Evolutionary conservation across 2,797 vertebrate genomes (phyloP), one percentile per base, ranked within the genome.

Genomic region (Valencia hispanica): DNA sequence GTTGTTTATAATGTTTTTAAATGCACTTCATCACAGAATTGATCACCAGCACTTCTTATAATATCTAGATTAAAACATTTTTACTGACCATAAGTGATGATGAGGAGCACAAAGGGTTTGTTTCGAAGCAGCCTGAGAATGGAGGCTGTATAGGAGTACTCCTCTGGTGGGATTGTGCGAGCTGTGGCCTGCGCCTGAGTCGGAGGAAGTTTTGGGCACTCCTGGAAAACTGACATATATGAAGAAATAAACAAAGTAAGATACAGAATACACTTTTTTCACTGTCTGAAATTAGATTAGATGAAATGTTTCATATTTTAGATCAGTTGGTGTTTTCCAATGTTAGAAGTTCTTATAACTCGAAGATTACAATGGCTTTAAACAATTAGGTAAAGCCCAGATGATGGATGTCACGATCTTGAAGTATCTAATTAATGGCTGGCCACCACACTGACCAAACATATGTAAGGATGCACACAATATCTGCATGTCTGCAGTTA

Each of bases 121-220:
- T 98, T 99, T 87, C 82, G 89, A 77, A 99, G 92, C 84, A 99
- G 93, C 41, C 94, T 91, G 57, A 91, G 45, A 77, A 99, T 95
- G 71, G 97, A 97, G 18, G 94, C 90, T 0, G 84, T 30, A 34
- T 99, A 99, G 0, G 97, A 97, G 93, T 97, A 94, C 27, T 98
- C 94, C 18, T 91, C 89, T 0, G 90, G 39, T 0, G 94, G 86
- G 84, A 94, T 93, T 51, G 92, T 93, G 11, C 95, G 96, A 70
- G 96, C 95, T 17, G 88, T 88, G 70, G 95, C 97, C 91, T 99
- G 98, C 75, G 98, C 96, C 92, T 92, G 94, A 68, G 97, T 98
- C 0, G 98, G 98, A 27, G 98, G 96, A 14, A 96, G 63, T 0
- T 81, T 85, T 0, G 98, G 98, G 75, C 95, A 96, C 85, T 99